Percentiles rank a stretch among this genome's conserved stretches.
Conservation (phyloP, 2,797 vertebrate species). For the Poecilia wingei region DNA sequence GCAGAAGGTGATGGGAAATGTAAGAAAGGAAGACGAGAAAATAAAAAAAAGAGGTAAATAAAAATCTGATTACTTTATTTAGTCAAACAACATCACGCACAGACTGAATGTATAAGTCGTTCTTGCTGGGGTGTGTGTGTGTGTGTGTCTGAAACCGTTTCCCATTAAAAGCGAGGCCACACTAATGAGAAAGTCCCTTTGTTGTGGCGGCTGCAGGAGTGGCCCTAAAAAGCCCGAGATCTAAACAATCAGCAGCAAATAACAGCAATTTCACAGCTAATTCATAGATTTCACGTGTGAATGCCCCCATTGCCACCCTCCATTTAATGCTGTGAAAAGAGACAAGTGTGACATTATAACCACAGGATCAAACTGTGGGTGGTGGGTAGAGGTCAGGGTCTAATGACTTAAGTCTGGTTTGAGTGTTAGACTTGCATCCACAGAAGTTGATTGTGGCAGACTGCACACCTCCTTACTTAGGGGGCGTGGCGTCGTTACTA, state of each 20-base stretch:
- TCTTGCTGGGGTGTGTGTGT: slow-evolving; percentile 1
- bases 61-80: slow-evolving; percentile 8
- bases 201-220: slow-evolving; percentile 40
- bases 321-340: slow-evolving; percentile 69
- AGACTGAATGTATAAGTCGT: slow-evolving; percentile 17
- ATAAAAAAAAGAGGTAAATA: neutral
- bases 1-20: slow-evolving; percentile 38
- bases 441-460: neutral
- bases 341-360: slow-evolving; percentile 57
- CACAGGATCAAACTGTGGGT: slow-evolving; percentile 13
- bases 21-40: neutral
- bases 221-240: slow-evolving; percentile 62
- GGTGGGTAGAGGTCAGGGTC: slow-evolving; percentile 24
- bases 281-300: slow-evolving; percentile 82
- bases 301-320: slow-evolving; percentile 67
- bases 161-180: slow-evolving; percentile 53
- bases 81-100: slow-evolving; percentile 10
- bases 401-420: slow-evolving; percentile 57
- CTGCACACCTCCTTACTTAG: neutral
- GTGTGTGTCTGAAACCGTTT: slow-evolving; percentile 20
- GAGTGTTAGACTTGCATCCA: slow-evolving; percentile 33
- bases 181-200: slow-evolving; percentile 50
- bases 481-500: neutral
- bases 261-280: slow-evolving; percentile 84
- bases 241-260: slow-evolving; percentile 82